phyloP scores from a whole-genome alignment of 2,888 invertebrate species.

The Caenorhabditis panamensis region DNA sequence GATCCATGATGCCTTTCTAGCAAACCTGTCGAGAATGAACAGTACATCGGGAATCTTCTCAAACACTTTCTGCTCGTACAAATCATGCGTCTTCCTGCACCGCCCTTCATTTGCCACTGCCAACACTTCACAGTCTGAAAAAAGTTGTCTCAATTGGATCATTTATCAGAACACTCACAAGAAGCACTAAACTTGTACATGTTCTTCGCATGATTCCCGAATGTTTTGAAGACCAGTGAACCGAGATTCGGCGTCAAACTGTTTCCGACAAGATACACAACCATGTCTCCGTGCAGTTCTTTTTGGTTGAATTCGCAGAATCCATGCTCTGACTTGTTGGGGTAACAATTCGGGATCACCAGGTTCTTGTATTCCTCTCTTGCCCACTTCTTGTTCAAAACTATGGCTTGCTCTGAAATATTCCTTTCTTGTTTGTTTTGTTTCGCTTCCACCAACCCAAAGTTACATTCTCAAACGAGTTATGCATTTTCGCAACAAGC shows the following conservation, averaged over 20 bases:
- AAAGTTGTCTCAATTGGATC: background rate
- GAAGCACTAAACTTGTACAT: constrained; percentile 63
- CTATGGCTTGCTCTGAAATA: constrained; percentile 54
- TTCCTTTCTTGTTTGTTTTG: background rate
- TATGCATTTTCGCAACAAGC: constrained; percentile 9
- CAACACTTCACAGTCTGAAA: constrained; percentile 63
- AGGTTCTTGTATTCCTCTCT: constrained; percentile 59
- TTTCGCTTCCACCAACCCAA: constrained; percentile 9
- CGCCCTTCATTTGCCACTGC: constrained; percentile 17
- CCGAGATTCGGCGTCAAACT: constrained; percentile 63
- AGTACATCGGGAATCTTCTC: constrained; percentile 58
- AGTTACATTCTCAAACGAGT: constrained; percentile 49
- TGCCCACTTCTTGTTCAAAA: constrained; percentile 61
- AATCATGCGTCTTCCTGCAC: constrained; percentile 32
- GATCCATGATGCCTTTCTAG: background rate
- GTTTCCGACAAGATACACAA: constrained; percentile 60
- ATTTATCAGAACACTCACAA: constrained; percentile 35
- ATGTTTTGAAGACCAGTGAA: constrained; percentile 53
- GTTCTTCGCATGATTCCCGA: constrained; percentile 48
- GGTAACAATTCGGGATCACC: constrained; percentile 57
- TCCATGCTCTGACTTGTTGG: constrained; percentile 63
- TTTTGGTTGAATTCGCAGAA: constrained; percentile 57
- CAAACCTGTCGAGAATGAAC: constrained; percentile 58
- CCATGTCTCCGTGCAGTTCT: constrained; percentile 49
- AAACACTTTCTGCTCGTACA: constrained; percentile 34